phyloP scores from a whole-genome alignment of 2,113 vertebrate genomes.

The Suncus etruscus region DNA sequence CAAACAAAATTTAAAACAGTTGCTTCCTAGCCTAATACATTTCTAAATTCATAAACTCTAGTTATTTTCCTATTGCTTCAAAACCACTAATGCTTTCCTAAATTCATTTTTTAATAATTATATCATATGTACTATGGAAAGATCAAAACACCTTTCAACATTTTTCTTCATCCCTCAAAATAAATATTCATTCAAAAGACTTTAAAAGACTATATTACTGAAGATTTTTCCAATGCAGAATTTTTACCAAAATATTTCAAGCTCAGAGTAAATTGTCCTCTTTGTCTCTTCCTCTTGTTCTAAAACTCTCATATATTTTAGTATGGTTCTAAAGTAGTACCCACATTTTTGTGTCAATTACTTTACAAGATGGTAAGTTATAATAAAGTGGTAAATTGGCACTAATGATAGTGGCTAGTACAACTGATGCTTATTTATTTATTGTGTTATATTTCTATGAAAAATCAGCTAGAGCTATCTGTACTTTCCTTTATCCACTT shows the following conservation, averaged over 20 bases:
- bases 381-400: not conserved
- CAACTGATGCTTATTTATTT: not conserved
- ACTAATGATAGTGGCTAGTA: not conserved
- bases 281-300: not conserved
- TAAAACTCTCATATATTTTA: not conserved
- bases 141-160: not conserved
- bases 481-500: not conserved
- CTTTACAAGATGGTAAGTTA: constrained; percentile 6
- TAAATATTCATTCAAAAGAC: not conserved
- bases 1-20: not conserved
- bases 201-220: not conserved
- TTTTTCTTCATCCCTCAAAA: not conserved
- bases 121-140: not conserved
- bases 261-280: not conserved
- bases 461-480: not conserved
- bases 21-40: not conserved
- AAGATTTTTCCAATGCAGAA: not conserved
- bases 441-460: not conserved
- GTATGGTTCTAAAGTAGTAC: not conserved
- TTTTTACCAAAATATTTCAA: not conserved
- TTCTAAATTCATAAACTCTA: not conserved
- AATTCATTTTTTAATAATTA: not conserved
- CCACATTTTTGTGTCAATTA: not conserved
- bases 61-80: not conserved
- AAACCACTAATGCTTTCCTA: not conserved